Base-by-base conservation (phyloP, 92 coral and sea anemone genomes). In the Parazoanthus atlanticus region DNA sequence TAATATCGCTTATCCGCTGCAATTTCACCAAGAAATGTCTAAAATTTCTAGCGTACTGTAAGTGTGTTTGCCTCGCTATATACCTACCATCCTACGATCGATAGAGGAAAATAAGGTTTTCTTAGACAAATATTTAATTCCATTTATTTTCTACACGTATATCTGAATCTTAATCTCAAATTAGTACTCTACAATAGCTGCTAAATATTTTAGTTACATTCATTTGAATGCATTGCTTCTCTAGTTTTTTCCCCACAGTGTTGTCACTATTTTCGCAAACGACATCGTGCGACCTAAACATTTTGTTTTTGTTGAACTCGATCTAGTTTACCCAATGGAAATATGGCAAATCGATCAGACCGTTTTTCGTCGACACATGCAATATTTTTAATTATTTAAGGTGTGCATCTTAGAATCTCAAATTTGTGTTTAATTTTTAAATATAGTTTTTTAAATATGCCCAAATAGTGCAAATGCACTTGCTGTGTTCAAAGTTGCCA, bases 341-440 rank as follows among this genome's bases (percentile, higher is more conserved):
- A 33, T 75, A 10, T 21, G 52, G 26, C 16, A 30, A 74, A 34
- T 33, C 78, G 47, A 6, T 23, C 41, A 16, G 78, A 36, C 32
- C 46, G 15, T 19, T 40, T 71, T 84, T 28, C 65, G 28, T 43
- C 9, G 78, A 54, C 26, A 17, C 67, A 29, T 2, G 21, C 77
- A 84, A 84, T 84, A 69, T 84, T 43, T 70, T 84, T 84, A 84
- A 84, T 84, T 84, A 84, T 84, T 84, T 15, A 84, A 41, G 25
- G 77, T 84, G 78, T 49, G 36, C 67, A 70, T 49, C 31, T 83
- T 70, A 71, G 78, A 70, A 41, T 69, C 54, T 84, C 32, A 8
- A 74, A 46, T 66, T 41, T 82, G 77, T 28, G 26, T 49, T 69
- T 28, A 83, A 84, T 84, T 16, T 84, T 84, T 84, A 26, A 84